Base-by-base conservation (phyloP, 2,113 vertebrate genomes). In the Poecilia latipinna region DNA sequence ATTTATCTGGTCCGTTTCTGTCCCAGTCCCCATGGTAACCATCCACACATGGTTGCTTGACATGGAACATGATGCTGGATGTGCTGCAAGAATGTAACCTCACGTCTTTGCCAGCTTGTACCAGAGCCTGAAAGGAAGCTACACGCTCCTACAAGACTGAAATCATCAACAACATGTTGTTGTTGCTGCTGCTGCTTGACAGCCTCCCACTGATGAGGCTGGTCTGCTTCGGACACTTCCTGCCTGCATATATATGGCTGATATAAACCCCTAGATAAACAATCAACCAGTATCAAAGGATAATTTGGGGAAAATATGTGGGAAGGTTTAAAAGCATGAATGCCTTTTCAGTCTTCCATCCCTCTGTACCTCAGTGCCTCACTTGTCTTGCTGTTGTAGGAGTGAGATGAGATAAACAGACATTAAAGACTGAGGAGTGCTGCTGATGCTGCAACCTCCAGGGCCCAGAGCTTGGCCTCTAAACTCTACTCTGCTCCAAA, bases 1-100 rank as follows among this genome's bases (percentile, higher is more conserved):
- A 85, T 76, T 82, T 77, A 8, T 61, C 85, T 83, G 54, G 39
- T 68, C 66, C 65, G 4, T 39, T 80, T 75, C 65, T 71, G 62
- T 44, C 60, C 35, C 8, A 7, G 85, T 91, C 72, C 62, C 87
- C 44, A 22, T 78, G 86, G 87, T 48, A 42, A 90, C 81, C 1
- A 12, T 57, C 39, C 28, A 31, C 63, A 65, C 70, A 65, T 61
- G 75, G 54, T 61, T 12, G 37, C 42, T 75, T 76, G 61, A 79
- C 35, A 80, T 39, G 76, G 84, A 88, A 86, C 76, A 86, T 82
- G 77, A 82, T 54, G 80, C 78, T 83, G 63, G 74, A 77, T 88
- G 88, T 91, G 87, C 86, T 75, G 22, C 65, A 75, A 78, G 88
- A 89, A 91, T 91, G 82, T 57, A 32, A 29, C 82, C 54, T 65